Evolutionary conservation across 2,797 vertebrate species (phyloP).

Genomic region (Pagetopsis macropterus): DNA sequence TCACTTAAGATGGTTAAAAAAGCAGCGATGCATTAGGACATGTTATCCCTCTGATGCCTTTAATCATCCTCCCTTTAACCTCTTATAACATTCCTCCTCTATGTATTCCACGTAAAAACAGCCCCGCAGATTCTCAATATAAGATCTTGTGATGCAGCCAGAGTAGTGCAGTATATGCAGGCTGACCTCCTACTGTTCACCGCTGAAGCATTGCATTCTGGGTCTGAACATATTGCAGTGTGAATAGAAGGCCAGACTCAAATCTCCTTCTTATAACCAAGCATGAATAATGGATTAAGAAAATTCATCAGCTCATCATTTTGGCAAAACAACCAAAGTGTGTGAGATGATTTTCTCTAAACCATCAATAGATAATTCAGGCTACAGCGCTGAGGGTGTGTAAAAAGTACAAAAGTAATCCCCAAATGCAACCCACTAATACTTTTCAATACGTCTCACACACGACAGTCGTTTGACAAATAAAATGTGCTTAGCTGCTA

Average conservation of each 20-base stretch:
- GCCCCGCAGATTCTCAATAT: constrained; percentile 5
- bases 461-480: no score
- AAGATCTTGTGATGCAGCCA: constrained; percentile 15
- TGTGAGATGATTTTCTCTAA: constrained; percentile 15
- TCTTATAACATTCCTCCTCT: constrained; percentile 20
- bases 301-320: constrained; percentile 62
- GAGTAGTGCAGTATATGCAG: constrained; percentile 10
- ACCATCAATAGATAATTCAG: constrained; percentile 21
- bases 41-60: not conserved
- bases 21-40: not conserved
- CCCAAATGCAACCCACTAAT: no score
- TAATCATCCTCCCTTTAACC: constrained; percentile 17
- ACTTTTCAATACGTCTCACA: no score
- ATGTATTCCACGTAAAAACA: constrained; percentile 26
- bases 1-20: not conserved
- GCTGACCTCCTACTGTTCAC: constrained; percentile 23
- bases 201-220: constrained; percentile 23
- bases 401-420: no score
- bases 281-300: constrained; percentile 66
- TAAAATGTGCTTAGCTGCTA: no score
- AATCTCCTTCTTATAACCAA: constrained; percentile 52
- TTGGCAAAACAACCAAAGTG: constrained; percentile 12
- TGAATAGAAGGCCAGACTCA: constrained; percentile 35
- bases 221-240: constrained; percentile 58
- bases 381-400: constrained; percentile 1